A percentile compares a stretch with the other conserved stretches of the same genome.
Conservation (phyloP, 2,797 vertebrate species). For the Enteromius unitaeniatus region DNA sequence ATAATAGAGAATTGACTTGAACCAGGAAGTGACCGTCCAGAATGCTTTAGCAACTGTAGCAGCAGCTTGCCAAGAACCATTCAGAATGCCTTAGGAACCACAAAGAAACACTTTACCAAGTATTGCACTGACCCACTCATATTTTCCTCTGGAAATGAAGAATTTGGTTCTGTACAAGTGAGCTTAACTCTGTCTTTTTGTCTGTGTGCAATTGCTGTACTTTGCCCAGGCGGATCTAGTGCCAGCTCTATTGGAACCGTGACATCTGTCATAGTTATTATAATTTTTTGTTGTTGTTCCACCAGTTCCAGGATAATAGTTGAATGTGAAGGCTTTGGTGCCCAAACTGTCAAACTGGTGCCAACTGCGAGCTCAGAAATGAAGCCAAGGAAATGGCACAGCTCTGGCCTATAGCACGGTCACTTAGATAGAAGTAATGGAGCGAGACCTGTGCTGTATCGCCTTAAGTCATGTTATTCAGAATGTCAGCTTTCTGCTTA, state of each 20-base stretch:
- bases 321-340: constrained; percentile 35
- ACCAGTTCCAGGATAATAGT: constrained; percentile 40
- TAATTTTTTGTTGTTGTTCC: constrained; percentile 37
- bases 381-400: constrained; percentile 43
- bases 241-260: constrained; percentile 37
- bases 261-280: constrained; percentile 53
- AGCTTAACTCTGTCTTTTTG: constrained; percentile 21
- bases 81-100: not conserved
- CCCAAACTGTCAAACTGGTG: constrained; percentile 40
- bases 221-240: constrained; percentile 29
- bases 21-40: not conserved
- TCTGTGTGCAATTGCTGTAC: constrained; percentile 17
- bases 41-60: not conserved
- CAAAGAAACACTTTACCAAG: not conserved
- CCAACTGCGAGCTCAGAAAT: constrained; percentile 32
- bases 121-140: not conserved
- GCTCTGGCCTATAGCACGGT: constrained; percentile 37
- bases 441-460: constrained; percentile 40
- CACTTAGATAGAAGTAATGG: constrained; percentile 50
- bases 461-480: constrained; percentile 49
- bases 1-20: not conserved
- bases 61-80: not conserved
- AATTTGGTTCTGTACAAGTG: not conserved
- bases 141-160: not conserved
- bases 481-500: constrained; percentile 49